phyloP scores from a whole-genome alignment of 1,140 invertebrate species.

The Diabrotica undecimpunctata region DNA sequence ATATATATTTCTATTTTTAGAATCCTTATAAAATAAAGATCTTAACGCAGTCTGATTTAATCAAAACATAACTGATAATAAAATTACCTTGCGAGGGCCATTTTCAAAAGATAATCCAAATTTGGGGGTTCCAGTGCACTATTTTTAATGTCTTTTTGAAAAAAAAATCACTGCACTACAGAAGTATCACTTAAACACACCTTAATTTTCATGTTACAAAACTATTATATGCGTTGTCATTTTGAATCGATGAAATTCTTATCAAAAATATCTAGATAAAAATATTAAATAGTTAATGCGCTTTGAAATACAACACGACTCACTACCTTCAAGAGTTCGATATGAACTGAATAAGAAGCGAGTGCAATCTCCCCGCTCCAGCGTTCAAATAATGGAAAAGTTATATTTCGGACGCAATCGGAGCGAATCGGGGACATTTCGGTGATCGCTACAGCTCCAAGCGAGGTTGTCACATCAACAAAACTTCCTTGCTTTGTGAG shows the following conservation, averaged over 20 bases:
- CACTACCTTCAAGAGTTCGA: no score
- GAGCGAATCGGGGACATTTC: neutral
- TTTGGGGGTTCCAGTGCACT: conserved; percentile 4
- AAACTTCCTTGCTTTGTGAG: no score
- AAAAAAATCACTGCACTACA: neutral
- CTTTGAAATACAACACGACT: no score
- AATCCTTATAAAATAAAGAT: no score
- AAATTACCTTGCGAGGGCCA: conserved; percentile 12
- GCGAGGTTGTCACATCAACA: neutral
- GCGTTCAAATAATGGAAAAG: neutral
- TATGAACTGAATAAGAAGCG: no score
- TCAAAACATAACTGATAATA: neutral
- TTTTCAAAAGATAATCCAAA: conserved; percentile 15
- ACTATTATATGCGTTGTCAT: neutral
- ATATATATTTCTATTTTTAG: no score
- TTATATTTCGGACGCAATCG: neutral
- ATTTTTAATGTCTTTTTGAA: neutral
- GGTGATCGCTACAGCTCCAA: neutral
- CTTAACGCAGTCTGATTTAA: neutral
- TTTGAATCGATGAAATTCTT: neutral
- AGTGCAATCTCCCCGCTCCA: neutral
- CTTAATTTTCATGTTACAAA: neutral
- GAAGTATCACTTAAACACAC: neutral
- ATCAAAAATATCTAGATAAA: no score
- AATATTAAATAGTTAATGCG: no score